phyloP scores from a whole-genome alignment of 92 coral and sea anemone species.

The Epizoanthus scotinus region DNA sequence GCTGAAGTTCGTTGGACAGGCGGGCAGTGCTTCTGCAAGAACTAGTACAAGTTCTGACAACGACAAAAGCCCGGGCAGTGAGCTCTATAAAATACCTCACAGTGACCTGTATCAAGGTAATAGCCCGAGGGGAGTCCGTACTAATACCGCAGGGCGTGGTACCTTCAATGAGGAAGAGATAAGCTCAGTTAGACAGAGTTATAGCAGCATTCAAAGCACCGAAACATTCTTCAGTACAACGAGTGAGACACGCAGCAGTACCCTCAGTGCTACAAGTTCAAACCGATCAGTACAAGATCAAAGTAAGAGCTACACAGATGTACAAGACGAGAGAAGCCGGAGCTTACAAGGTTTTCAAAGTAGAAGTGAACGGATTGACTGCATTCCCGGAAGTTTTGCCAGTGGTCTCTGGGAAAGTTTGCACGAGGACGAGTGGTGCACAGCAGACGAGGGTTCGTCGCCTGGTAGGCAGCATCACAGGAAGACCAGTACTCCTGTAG shows the following conservation, averaged over 20 bases:
- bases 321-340: neutral
- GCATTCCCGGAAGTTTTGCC: neutral
- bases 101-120: neutral
- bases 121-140: neutral
- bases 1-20: neutral
- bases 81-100: neutral
- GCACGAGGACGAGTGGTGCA: neutral
- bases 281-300: neutral
- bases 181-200: neutral
- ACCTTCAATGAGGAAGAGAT: neutral
- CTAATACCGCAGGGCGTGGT: neutral
- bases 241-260: neutral
- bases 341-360: constrained; percentile 2
- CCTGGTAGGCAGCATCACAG: neutral
- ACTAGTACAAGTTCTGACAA: neutral
- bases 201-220: neutral
- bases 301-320: neutral
- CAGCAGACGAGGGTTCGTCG: neutral
- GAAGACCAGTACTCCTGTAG: neutral
- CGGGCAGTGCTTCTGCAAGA: neutral
- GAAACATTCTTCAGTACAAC: constrained; percentile 10
- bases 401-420: neutral
- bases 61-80: constrained; percentile 1
- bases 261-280: no score
- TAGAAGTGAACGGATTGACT: neutral